phyloP scores from a whole-genome alignment of 2,888 invertebrate species.

The Galerucella calmariensis region DNA sequence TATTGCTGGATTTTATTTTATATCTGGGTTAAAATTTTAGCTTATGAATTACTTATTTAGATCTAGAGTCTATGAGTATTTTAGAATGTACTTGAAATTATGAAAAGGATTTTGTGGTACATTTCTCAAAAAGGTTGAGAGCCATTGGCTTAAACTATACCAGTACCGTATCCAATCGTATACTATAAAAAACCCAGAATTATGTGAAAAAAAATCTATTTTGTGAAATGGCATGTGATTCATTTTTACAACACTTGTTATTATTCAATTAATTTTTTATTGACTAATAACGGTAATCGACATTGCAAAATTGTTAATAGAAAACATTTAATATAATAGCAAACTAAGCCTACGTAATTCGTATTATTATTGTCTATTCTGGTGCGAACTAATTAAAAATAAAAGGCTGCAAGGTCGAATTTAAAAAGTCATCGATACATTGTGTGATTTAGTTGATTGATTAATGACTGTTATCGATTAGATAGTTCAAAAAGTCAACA shows the following conservation, averaged over 20 bases:
- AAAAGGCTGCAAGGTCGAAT: constrained; percentile 1
- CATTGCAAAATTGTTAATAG: constrained; percentile 8
- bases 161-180: neutral
- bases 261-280: neutral
- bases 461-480: neutral
- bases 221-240: too few relatives aligned
- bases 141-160: too few relatives aligned
- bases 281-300: neutral
- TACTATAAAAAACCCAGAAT: neutral
- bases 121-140: too few relatives aligned
- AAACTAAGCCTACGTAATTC: constrained; percentile 6
- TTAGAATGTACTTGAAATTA: too few relatives aligned
- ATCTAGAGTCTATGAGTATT: too few relatives aligned
- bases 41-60: too few relatives aligned
- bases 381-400: neutral
- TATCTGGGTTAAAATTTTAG: too few relatives aligned
- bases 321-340: neutral
- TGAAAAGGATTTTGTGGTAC: too few relatives aligned
- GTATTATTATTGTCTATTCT: constrained; percentile 6
- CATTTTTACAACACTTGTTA: neutral
- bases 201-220: neutral
- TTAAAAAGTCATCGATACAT: neutral
- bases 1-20: too few relatives aligned
- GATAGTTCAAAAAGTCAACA: neutral
- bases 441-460: neutral